A percentile compares a stretch with the other conserved stretches of the same genome.
These are phyloP conservation scores for Etheostoma perlongum DNA, from an alignment of 2,797 vertebrate genomes.

Conservation along the genomic window DNA sequence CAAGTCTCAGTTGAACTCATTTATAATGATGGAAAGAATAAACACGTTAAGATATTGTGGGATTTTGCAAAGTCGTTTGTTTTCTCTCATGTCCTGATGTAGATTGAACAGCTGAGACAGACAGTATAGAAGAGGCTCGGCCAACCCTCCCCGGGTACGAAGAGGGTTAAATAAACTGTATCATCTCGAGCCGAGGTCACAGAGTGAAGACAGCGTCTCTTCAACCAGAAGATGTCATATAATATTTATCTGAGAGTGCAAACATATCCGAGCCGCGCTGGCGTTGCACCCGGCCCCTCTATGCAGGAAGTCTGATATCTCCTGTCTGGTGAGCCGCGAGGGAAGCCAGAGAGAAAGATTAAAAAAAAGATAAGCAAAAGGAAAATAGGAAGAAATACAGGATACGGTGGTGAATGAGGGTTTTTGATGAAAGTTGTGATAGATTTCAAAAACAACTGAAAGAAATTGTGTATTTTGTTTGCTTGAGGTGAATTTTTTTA, in stretches of 20 bases:
- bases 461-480: not conserved
- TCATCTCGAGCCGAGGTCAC: not conserved
- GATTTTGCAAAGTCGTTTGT: not conserved
- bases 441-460: not conserved
- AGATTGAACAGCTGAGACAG: not conserved
- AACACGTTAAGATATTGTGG: not conserved
- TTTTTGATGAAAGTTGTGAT: not conserved
- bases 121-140: not conserved
- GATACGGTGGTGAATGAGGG: not conserved
- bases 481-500: not conserved
- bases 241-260: conserved; percentile 12
- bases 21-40: not conserved
- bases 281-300: not conserved
- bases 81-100: not conserved
- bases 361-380: not conserved
- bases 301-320: not conserved
- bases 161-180: conserved; percentile 7
- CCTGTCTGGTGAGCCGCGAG: not conserved
- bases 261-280: not conserved
- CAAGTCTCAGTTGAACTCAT: no score
- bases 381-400: not conserved
- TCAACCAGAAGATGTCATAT: conserved; percentile 6
- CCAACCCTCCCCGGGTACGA: not conserved
- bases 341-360: not conserved
- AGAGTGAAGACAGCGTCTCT: not conserved